Conservation (phyloP, 2,113 vertebrate genomes). For the Rhabdomys dilectus region DNA sequence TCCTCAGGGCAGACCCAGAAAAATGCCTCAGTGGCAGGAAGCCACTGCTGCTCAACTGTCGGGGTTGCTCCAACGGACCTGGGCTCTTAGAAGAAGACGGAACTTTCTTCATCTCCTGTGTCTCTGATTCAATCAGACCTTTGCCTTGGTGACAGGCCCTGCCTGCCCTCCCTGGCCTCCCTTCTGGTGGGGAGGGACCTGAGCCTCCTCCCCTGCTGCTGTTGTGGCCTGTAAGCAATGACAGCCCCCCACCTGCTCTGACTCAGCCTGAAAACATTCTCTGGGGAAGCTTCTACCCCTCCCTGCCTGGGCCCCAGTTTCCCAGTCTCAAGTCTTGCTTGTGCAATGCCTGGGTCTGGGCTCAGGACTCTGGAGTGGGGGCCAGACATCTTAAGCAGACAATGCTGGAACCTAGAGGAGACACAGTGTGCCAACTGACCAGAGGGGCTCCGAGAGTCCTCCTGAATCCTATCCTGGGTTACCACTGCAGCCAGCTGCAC, state of each 20-base stretch:
- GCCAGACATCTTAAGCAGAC: rapidly evolving
- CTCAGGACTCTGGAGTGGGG: neutral
- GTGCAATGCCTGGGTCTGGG: neutral
- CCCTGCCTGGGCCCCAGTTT: neutral
- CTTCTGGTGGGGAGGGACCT: neutral
- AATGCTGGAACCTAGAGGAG: rapidly evolving
- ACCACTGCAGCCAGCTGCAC: neutral
- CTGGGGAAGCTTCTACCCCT: neutral
- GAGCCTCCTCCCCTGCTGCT: neutral
- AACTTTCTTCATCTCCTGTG: neutral
- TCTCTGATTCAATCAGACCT: neutral
- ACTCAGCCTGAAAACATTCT: conserved; percentile 63
- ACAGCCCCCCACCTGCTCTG: conserved; percentile 41
- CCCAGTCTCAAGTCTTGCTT: neutral
- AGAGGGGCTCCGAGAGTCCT: neutral
- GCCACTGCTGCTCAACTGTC: neutral
- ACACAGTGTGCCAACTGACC: neutral
- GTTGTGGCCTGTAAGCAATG: neutral
- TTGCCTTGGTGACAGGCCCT: neutral
- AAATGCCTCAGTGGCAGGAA: neutral
- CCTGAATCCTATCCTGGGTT: rapidly evolving
- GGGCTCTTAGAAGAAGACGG: neutral
- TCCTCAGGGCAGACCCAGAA: neutral
- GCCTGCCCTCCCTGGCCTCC: neutral
- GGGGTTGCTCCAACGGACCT: rapidly evolving